Percentiles rank a stretch among this genome's conserved stretches.
phyloP scores from a whole-genome alignment of 2,797 vertebrate species.

The Rhyacichthys aspro region DNA sequence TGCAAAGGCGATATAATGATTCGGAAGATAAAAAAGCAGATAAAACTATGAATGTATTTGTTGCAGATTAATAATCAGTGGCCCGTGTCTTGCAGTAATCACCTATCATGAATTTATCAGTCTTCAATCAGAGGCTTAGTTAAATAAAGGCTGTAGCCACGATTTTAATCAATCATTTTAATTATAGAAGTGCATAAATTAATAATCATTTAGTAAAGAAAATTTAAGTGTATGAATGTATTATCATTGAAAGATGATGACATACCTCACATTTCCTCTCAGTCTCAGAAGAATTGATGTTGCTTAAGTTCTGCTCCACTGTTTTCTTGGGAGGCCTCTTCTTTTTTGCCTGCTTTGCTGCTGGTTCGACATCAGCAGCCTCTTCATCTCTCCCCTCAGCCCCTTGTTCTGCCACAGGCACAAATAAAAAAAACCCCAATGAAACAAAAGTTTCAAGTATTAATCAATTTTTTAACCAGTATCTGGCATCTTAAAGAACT shows the following conservation, averaged over 20 bases:
- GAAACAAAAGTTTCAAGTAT: too few relatives aligned
- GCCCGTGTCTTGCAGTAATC: background rate
- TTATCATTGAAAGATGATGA: background rate
- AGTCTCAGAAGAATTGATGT: conserved; percentile 85
- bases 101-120: too few relatives aligned
- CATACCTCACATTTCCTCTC: conserved; percentile 85
- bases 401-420: conserved; percentile 48
- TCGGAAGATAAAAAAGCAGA: background rate
- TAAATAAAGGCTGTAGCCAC: background rate
- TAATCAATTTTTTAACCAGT: background rate
- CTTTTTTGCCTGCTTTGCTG: conserved; percentile 79
- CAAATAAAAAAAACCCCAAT: background rate
- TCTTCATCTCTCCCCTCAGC: conserved; percentile 39
- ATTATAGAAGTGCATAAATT: background rate
- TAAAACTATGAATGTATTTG: background rate
- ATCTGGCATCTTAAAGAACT: too few relatives aligned
- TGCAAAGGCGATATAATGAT: background rate
- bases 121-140: background rate
- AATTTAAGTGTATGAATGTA: too few relatives aligned
- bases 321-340: conserved; percentile 87
- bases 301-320: conserved; percentile 89
- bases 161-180: background rate
- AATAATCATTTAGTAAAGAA: too few relatives aligned
- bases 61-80: background rate
- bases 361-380: conserved; percentile 38